Evolutionary conservation across 2,888 invertebrate genomes (phyloP).

Genomic region (Bimastos eiseni): DNA sequence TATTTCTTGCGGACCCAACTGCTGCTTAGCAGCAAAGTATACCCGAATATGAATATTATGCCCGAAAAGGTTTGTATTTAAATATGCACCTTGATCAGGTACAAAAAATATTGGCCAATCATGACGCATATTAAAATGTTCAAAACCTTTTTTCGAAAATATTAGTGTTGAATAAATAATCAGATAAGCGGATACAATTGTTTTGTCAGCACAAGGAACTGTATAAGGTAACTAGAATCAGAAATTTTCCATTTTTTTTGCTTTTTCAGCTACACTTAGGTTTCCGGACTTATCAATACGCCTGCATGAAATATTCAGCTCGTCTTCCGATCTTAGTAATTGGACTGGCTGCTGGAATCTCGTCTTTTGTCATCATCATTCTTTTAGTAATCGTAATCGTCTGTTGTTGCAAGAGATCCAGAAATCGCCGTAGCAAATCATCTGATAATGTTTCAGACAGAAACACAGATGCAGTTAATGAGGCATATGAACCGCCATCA

Average conservation of each 20-base stretch:
- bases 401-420: neutral
- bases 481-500: neutral
- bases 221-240: neutral
- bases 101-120: too few species aligned
- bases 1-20: too few species aligned
- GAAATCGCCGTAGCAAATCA: neutral
- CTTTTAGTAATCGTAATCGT: conserved; percentile 2
- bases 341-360: neutral
- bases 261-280: neutral
- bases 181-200: neutral
- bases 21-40: too few species aligned
- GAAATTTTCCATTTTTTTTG: neutral
- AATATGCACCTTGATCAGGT: too few species aligned
- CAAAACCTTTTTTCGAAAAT: too few species aligned
- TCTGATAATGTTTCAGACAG: neutral
- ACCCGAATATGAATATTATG: too few species aligned
- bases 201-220: neutral
- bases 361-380: neutral
- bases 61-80: too few species aligned
- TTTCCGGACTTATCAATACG: neutral
- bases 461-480: neutral
- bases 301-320: neutral
- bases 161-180: too few species aligned
- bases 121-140: too few species aligned
- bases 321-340: neutral